phyloP scores from a whole-genome alignment of 2,113 vertebrate species.

The Fregetta grallaria region DNA sequence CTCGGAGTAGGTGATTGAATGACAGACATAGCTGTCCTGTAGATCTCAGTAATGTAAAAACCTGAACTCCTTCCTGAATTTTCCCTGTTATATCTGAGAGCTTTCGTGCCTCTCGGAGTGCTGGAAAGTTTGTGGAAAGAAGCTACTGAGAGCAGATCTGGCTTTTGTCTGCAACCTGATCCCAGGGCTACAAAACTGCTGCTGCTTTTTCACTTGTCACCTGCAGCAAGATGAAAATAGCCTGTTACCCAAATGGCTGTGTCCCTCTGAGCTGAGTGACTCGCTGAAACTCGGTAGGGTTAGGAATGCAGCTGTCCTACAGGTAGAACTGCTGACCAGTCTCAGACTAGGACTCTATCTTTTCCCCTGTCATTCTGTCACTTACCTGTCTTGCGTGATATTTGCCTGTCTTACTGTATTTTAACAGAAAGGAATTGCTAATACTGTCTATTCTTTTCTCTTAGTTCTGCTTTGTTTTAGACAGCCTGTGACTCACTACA shows the following conservation, averaged over 20 bases:
- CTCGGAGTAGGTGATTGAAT: not conserved
- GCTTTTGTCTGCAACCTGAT: not conserved
- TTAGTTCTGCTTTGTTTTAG: not conserved
- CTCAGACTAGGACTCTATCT: not conserved
- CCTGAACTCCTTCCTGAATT: not conserved
- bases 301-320: not conserved
- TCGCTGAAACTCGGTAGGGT: not conserved
- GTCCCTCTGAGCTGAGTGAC: not conserved
- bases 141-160: not conserved
- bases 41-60: not conserved
- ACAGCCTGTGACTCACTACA: not conserved
- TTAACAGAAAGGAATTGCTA: not conserved
- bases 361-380: not conserved
- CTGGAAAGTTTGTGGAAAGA: not conserved
- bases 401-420: not conserved
- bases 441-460: not conserved
- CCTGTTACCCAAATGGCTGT: not conserved
- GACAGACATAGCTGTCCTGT: not conserved
- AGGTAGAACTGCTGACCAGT: not conserved
- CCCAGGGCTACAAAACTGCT: not conserved
- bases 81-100: not conserved
- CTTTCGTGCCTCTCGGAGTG: not conserved
- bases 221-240: not conserved
- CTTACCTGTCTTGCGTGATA: fast-evolving
- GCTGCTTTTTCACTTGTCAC: not conserved